Base-by-base conservation (phyloP, 2,888 invertebrate species). In the Aethes cnicana region DNA sequence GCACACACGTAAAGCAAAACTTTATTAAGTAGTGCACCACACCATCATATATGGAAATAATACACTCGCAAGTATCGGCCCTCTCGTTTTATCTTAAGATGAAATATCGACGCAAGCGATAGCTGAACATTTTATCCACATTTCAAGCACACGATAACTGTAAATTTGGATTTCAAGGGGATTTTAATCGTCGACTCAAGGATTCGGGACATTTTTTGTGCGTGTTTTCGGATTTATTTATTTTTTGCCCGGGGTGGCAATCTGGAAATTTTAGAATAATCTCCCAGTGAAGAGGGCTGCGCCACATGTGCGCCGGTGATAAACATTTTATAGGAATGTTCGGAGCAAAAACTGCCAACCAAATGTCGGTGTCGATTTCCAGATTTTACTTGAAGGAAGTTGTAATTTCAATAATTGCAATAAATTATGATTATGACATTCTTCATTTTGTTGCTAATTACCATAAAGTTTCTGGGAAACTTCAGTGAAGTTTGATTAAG, bases 291-390 rank as follows among this genome's bases (percentile, higher is more conserved):
- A 84, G 81, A 83, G 81, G 74, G 72, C 72, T 78, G 65, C 46
- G 65, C 72, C 87, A 88, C 88, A 88, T 88, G 88, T 87, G 87
- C 72, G 71, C 60, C 74, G 80, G 82, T 72, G 88, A 89, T 89
- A 88, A 89, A 89, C 87, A 89, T 88, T 89, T 89, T 88, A 89
- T 89, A 83, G 84, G 87, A 87, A 88, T 87, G 82, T 84, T 76
- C 68, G 70, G 72, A 74, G 81, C 86, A 88, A 89, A 89, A 89
- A 88, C 80, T 80, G 66, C 69, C 59, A 76, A 75, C 86, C 86
- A 84, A 87, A 87, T 87, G 87, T 84, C 73, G 77, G 72, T 72
- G 75, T 79, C 77, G 74, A 83, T 83, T 79, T 78, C 66, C 78
- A 79, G 61, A 72, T 71, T 74, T 71, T 61, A 68, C 39, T 65